These are phyloP conservation scores for Drosophila buzzatii DNA, from an alignment of 2,888 invertebrate genomes.

Conservation along the genomic window DNA sequence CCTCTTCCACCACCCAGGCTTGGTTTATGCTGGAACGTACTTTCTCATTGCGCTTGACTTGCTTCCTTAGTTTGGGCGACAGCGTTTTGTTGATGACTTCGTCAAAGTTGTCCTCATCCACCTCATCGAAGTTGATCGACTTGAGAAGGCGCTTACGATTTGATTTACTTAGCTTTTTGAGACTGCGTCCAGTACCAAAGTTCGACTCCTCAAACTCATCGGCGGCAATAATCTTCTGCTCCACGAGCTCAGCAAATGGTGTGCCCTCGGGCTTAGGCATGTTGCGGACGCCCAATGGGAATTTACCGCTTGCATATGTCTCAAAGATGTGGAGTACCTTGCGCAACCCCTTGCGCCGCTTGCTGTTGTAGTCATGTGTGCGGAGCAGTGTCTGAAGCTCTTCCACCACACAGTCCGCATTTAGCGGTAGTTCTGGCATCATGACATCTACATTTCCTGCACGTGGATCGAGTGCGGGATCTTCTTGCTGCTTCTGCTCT, in stretches of 20 bases:
- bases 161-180: constrained; percentile 85
- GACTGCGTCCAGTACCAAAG: constrained; percentile 80
- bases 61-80: constrained; percentile 70
- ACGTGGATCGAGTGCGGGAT: constrained; percentile 89
- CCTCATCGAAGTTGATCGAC: constrained; percentile 78
- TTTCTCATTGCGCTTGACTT: constrained; percentile 73
- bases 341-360: constrained; percentile 87
- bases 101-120: constrained; percentile 82
- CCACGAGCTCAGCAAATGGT: constrained; percentile 70
- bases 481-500: constrained; percentile 30
- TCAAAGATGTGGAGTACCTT: constrained; percentile 85
- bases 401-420: constrained; percentile 87
- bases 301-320: constrained; percentile 87
- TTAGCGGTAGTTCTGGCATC: constrained; percentile 89
- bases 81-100: constrained; percentile 75
- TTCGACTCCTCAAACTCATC: constrained; percentile 86
- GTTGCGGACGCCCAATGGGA: constrained; percentile 89
- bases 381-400: constrained; percentile 86
- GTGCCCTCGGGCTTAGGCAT: constrained; percentile 85
- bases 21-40: constrained; percentile 62
- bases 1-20: constrained; percentile 78
- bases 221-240: constrained; percentile 84
- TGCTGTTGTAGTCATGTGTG: constrained; percentile 86
- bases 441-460: constrained; percentile 92
- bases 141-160: constrained; percentile 82